Evolutionary conservation across 2,888 invertebrate species (phyloP).

Genomic region (Tridacna gigas): DNA sequence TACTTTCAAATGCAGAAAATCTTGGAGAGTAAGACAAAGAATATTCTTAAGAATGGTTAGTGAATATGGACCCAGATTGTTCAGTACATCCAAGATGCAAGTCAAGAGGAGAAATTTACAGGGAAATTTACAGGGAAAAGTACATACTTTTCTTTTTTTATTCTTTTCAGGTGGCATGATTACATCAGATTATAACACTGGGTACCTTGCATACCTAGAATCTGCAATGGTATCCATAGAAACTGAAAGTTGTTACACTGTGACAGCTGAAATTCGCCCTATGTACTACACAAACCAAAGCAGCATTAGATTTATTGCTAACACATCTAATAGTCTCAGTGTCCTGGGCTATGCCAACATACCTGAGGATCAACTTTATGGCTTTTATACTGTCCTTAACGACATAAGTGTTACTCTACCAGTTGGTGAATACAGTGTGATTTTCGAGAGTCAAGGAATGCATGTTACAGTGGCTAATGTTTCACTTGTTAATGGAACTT

Average conservation of each 20-base stretch:
- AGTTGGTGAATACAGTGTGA: neutral
- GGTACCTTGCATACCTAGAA: neutral
- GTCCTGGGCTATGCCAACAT: neutral
- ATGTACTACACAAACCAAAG: neutral
- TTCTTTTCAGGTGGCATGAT: too few species aligned
- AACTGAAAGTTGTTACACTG: slow-evolving; percentile 3
- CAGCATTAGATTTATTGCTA: neutral
- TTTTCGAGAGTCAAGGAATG: neutral
- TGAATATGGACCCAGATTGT: too few species aligned
- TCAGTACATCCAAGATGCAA: too few species aligned
- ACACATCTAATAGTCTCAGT: neutral
- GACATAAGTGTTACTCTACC: neutral
- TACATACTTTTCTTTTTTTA: too few species aligned
- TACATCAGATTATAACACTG: too few species aligned
- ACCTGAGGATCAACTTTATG: neutral
- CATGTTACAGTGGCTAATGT: slow-evolving; percentile 43
- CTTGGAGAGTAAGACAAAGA: too few species aligned
- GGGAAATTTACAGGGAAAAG: too few species aligned
- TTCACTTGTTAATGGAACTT: neutral
- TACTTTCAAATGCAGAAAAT: too few species aligned
- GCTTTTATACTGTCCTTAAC: neutral
- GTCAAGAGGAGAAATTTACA: too few species aligned
- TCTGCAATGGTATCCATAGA: neutral
- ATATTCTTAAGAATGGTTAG: too few species aligned
- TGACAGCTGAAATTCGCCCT: neutral